A percentile compares a stretch with the other conserved stretches of the same genome.
Evolutionary conservation across 2,888 invertebrate species (phyloP).

Genomic region (Aspidiotus rigidus): DNA sequence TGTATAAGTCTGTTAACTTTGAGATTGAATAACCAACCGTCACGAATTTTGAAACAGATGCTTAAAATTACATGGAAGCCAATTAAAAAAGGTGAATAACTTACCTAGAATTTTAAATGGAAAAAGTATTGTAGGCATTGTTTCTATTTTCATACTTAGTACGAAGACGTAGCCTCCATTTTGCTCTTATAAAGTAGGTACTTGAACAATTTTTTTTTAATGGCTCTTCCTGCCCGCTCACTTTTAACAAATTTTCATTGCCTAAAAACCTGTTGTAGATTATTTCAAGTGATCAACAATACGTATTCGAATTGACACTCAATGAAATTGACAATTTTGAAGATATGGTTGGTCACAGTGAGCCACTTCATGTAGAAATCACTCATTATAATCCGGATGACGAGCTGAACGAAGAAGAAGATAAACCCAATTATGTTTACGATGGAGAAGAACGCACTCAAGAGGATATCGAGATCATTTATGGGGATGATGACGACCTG

Average conservation of each 20-base stretch:
- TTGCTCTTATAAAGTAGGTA: not conserved
- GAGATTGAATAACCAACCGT: too few relatives aligned
- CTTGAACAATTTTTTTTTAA: not conserved
- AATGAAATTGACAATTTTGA: slow-evolving; percentile 10
- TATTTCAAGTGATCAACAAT: slow-evolving; percentile 11
- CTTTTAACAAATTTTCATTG: not conserved
- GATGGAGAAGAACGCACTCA: too few relatives aligned
- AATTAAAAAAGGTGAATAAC: too few relatives aligned
- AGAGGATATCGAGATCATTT: too few relatives aligned
- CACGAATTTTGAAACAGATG: too few relatives aligned
- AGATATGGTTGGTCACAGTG: slow-evolving; percentile 9
- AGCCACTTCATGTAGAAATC: not conserved
- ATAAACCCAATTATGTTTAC: not conserved
- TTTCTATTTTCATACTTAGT: not conserved
- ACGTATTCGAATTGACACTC: slow-evolving; percentile 8
- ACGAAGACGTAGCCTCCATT: not conserved
- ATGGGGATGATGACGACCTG: too few relatives aligned
- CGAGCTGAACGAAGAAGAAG: slow-evolving; percentile 6
- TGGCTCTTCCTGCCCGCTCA: not conserved
- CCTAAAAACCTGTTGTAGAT: not conserved
- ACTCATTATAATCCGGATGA: slow-evolving; percentile 10
- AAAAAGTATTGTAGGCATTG: not conserved
- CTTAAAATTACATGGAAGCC: too few relatives aligned
- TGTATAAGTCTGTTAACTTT: too few relatives aligned
- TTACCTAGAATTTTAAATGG: too few relatives aligned